Evolutionary conservation across 2,888 invertebrate genomes (phyloP), one percentile per base, ranked within the genome.

Genomic region (Drosophila yooni): DNA sequence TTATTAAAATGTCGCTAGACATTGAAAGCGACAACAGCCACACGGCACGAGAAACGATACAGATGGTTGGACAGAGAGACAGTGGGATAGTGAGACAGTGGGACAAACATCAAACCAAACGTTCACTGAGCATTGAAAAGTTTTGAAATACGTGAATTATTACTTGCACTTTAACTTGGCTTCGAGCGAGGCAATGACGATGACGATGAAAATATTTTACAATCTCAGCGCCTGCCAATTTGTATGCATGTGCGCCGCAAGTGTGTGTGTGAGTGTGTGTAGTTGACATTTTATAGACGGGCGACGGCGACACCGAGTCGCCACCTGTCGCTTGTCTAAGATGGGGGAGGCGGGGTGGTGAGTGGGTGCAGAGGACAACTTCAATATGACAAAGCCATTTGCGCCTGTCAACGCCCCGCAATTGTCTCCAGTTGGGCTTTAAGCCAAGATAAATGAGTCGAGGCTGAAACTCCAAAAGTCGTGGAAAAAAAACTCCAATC

Each of bases 111-210:
- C 29, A 65, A 48, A 65, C 69, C 64, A 84, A 76, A 66, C 68
- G 70, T 63, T 73, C 70, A 71, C 40, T 71, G 65, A 82, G 53
- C 82, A 81, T 76, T 82, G 84, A 77, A 84, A 77, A 80, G 82
- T 85, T 85, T 90, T 86, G 88, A 87, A 90, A 88, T 81, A 82
- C 67, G 78, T 87, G 90, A 87, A 83, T 88, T 87, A 87, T 87
- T 87, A 90, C 90, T 90, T 87, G 87, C 87, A 87, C 90, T 87
- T 90, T 87, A 87, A 75, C 88, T 79, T 88, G 78, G 87, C 86
- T 81, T 48, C 70, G 57, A 82, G 89, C 88, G 71, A 70, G 74
- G 73, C 88, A 79, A 89, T 73, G 88, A 84, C 89, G 76, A 74
- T 68, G 87, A 79, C 89, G 76, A 74, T 68, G 87, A 79, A 82